Percentiles rank a stretch among this genome's conserved stretches.
These are phyloP conservation scores for Escarpia spicata DNA, from an alignment of 2,888 invertebrate species.

Conservation along the genomic window DNA sequence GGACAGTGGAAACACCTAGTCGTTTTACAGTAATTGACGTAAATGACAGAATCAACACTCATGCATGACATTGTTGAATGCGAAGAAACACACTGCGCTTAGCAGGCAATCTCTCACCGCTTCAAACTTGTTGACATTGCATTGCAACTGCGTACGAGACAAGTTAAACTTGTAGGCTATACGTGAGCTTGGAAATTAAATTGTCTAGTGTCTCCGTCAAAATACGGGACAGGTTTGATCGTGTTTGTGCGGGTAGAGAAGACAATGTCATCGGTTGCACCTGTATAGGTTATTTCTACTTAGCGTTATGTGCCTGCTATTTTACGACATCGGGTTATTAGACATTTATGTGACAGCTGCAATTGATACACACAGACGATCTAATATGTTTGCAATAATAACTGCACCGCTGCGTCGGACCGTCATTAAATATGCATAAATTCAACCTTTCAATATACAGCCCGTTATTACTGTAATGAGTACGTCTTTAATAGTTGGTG, in stretches of 20 bases:
- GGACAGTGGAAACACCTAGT: no score
- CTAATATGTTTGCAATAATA: no score
- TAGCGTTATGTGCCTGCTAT: not conserved
- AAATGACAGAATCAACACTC: no score
- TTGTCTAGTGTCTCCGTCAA: not conserved
- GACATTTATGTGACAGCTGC: constrained; percentile 16
- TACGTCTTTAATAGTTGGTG: not conserved
- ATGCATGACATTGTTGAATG: no score
- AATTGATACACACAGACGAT: not conserved
- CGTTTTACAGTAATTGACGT: no score
- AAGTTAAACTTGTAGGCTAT: no score
- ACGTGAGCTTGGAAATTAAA: not conserved
- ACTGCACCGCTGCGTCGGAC: not conserved
- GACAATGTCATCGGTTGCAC: not conserved
- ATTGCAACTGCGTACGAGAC: no score
- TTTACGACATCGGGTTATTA: not conserved
- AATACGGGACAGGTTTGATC: not conserved
- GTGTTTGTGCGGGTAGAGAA: not conserved
- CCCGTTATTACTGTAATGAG: not conserved
- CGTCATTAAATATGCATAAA: not conserved
- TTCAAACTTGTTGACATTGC: no score
- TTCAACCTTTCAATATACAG: not conserved
- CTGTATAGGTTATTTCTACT: not conserved
- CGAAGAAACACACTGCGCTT: no score
- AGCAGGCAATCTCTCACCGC: no score